Base-by-base conservation (phyloP, 92 coral and sea anemone species). In the Meandrina meandrites region DNA sequence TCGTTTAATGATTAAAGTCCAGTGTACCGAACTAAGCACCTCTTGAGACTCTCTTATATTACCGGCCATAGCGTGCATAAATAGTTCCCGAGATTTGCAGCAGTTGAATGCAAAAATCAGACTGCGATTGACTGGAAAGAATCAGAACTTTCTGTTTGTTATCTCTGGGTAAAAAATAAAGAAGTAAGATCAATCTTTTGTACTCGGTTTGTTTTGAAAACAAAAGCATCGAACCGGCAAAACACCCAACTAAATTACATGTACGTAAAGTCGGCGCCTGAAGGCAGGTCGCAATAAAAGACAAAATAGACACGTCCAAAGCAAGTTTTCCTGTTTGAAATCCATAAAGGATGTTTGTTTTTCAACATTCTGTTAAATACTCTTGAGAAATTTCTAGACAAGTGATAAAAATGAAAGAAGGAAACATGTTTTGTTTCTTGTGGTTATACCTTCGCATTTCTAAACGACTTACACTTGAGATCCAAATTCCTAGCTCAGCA, bases 151-250 rank as follows among this genome's bases (percentile, higher is more conserved):
- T 67, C 7, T 45, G 75, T 48, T 66, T 17, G 58, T 81, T 40
- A 67, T 81, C 73, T 42, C 17, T 14, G 76, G 18, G n/a, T n/a
- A 64, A 80, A 73, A 73, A 60, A 53, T 19, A 64, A 37, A 58
- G 17, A 66, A 77, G 35, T 81, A 81, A 81, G 5, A 66, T 67
- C 76, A 81, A 14, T 42, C 85, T 45, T 66, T 81, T 66, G 60
- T 67, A 51, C 32, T 15, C 35, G n/a, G 58, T 66, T 81, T 81
- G 85, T 81, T 81, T 81, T 40, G 57, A 64, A 15, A 81, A 81
- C 64, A 45, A 17, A 34, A n/a, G 76, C 75, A 66, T 21, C 28
- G 54, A 66, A 81, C 85, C 75, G 22, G 30, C 76, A 81, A 81
- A 79, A 36, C 71, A 24, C 83, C 68, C 32, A 36, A 6, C 35